These are phyloP conservation scores for Scaptomyza pallida DNA, from an alignment of 1,140 invertebrate genomes.

Conservation along the genomic window DNA sequence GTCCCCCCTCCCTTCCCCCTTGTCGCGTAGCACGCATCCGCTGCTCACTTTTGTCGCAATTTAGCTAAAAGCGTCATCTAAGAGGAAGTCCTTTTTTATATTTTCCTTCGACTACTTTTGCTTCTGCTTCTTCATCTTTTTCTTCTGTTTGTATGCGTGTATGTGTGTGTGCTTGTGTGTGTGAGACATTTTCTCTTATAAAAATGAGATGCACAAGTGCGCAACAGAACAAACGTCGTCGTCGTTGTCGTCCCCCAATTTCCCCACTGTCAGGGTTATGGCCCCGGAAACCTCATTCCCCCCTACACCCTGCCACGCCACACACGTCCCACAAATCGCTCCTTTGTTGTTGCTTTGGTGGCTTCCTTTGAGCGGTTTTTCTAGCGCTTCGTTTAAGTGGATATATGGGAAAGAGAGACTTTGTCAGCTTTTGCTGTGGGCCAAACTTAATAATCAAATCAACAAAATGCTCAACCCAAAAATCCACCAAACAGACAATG, in stretches of 20 bases:
- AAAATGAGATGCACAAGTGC: slow-evolving; percentile 60
- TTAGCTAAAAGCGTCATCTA: slow-evolving; percentile 81
- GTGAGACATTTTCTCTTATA: slow-evolving; percentile 34
- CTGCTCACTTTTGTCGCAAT: slow-evolving; percentile 80
- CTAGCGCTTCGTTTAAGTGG: slow-evolving; percentile 52
- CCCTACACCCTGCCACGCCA: not conserved
- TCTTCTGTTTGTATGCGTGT: slow-evolving; percentile 22
- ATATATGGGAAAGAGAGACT: slow-evolving; percentile 25
- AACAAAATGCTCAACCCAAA: not conserved
- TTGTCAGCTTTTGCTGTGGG: slow-evolving; percentile 20
- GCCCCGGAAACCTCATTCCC: not conserved
- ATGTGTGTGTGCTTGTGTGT: slow-evolving; percentile 37
- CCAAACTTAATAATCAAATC: slow-evolving; percentile 40
- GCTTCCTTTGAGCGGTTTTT: slow-evolving; percentile 40
- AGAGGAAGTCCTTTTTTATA: slow-evolving; percentile 81
- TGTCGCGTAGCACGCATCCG: slow-evolving; percentile 34
- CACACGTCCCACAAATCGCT: not conserved
- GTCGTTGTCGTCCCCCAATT: not conserved
- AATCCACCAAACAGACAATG: no score
- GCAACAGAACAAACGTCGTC: slow-evolving; percentile 21
- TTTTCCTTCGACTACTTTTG: slow-evolving; percentile 23
- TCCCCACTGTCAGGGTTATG: slow-evolving; percentile 21
- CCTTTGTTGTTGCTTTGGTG: slow-evolving; percentile 24
- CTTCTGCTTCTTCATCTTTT: slow-evolving; percentile 14
- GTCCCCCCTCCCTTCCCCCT: not conserved